Base-by-base conservation (phyloP, 1,140 invertebrate genomes). In the Drosophila neocordata region DNA sequence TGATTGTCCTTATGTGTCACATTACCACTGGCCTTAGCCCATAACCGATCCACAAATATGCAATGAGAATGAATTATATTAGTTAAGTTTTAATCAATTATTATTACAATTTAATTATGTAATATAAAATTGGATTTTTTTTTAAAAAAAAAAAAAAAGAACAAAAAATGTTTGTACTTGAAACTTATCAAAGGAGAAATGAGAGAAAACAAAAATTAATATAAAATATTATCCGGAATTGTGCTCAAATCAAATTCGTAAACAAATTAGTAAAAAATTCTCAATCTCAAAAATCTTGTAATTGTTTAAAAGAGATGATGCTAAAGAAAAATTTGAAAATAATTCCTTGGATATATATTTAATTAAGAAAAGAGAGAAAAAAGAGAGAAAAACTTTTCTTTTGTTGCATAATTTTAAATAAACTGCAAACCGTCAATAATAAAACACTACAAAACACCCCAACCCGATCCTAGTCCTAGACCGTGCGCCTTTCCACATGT, bases 401-500 rank as follows among this genome's bases (percentile, higher is more conserved):
- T 80, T 84, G 81, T 84, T 85, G 38, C 69, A 85, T 84, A 77
- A 66, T 85, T 84, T 77, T 81, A 81, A 73, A 73, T 27, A 65
- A 55, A 57, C 11, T 15, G n/a, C 35, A 44, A 63, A 51, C 48
- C 52, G 52, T 41, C 71, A 35, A 18, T 24, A 35, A 15, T 9
- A 9, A 22, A 13, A 37, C 18, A 44, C 31, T 59, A 52, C 52
- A 59, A 27, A 65, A 4, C 22, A 15, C 5, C 8, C 9, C 8
- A 1, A 1, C 37, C 38, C 38, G 22, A 1, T 4, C 22, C 22
- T 24, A 12, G 20, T 41, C 9, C 15, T 24, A 13, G 11, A 6
- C 24, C 24, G 24, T 24, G 24, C 24, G 24, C 4, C 24, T 2
- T 4, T 4, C 24, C 4, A 2, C 24, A 31, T 6, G 4, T 6